Conservation (phyloP, 2,113 vertebrate genomes). For the Cettia cetti region DNA sequence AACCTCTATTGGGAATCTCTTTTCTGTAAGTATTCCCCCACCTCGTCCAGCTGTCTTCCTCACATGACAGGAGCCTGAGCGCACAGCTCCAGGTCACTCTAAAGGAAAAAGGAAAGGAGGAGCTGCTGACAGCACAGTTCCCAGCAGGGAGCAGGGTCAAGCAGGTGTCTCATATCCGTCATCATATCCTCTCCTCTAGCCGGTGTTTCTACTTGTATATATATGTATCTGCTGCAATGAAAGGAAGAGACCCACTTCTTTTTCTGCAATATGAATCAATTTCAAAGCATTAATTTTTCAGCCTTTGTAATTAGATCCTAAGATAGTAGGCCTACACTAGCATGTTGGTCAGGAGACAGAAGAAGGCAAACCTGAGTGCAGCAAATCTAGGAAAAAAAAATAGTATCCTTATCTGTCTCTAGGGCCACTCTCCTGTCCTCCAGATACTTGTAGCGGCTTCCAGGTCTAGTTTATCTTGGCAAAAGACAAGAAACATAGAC, state of each 20-base stretch:
- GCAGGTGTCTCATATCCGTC: background rate
- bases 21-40: background rate
- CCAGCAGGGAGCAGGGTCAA: background rate
- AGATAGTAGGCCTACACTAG: background rate
- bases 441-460: accelerated
- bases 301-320: background rate
- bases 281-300: background rate
- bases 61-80: background rate
- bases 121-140: background rate
- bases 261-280: background rate
- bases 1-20: background rate
- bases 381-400: background rate
- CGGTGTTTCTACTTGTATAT: background rate
- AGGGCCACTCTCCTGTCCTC: background rate
- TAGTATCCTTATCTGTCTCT: background rate
- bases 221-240: background rate
- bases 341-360: background rate
- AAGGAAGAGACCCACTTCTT: background rate
- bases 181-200: background rate
- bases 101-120: background rate
- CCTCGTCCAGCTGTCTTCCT: background rate
- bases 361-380: background rate
- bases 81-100: background rate
- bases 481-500: background rate
- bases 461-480: background rate